A percentile compares a stretch with the other conserved stretches of the same genome.
Conservation (phyloP, 2,113 vertebrate genomes). For the Triplophysa dalaica region DNA sequence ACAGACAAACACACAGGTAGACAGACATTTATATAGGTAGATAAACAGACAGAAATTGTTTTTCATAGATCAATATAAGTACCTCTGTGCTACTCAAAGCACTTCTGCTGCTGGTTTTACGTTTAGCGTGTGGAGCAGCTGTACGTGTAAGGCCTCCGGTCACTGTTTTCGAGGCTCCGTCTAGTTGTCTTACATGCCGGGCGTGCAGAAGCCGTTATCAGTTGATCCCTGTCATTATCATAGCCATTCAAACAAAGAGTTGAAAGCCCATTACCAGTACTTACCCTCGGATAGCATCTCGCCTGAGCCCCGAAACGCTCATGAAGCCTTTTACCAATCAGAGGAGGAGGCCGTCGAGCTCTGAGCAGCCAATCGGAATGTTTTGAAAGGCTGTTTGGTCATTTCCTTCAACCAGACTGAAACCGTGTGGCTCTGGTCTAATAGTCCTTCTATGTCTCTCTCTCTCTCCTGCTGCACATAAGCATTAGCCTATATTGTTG, state of each 20-base stretch:
- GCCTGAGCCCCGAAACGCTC: conserved; percentile 73
- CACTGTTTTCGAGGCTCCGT: background rate
- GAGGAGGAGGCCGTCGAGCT: conserved; percentile 59
- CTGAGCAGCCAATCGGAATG: conserved; percentile 61
- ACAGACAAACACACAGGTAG: too few relatives aligned
- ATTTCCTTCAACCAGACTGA: conserved; percentile 67
- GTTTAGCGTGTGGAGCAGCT: background rate
- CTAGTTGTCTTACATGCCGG: background rate
- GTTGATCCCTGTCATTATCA: conserved; percentile 76
- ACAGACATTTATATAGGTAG: too few relatives aligned
- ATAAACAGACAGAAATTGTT: too few relatives aligned
- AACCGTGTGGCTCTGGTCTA: conserved; percentile 48
- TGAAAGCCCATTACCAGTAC: conserved; percentile 77
- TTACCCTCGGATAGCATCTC: conserved; percentile 76
- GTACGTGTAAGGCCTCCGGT: background rate
- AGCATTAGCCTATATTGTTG: conserved; percentile 12
- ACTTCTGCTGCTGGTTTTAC: background rate
- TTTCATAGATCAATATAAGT: background rate
- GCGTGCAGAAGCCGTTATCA: conserved; percentile 60
- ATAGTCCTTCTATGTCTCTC: conserved; percentile 16
- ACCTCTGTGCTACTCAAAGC: background rate
- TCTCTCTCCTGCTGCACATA: conserved; percentile 30
- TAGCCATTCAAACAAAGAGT: conserved; percentile 76
- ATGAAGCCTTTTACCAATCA: conserved; percentile 69
- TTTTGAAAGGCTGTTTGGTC: conserved; percentile 71